Percentiles rank a stretch among this genome's conserved stretches.
Evolutionary conservation across 1,140 invertebrate species (phyloP).

Genomic region (Orius insidiosus): DNA sequence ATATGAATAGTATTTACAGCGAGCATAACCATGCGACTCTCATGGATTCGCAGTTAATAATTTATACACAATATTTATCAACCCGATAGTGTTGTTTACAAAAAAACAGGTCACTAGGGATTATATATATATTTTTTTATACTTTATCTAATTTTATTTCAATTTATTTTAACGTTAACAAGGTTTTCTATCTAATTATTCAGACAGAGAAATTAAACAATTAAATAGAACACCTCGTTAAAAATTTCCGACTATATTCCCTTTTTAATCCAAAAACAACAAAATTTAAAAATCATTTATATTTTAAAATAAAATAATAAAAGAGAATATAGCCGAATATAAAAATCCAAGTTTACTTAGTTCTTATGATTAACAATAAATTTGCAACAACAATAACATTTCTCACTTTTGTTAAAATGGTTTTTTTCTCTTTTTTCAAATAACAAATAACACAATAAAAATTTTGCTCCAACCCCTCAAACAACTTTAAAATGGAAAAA

Average conservation of each 20-base stretch:
- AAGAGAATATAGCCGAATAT: slow-evolving; percentile 14
- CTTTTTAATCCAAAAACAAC: not conserved
- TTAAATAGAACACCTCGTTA: slow-evolving; percentile 6
- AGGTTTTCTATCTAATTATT: slow-evolving; percentile 4
- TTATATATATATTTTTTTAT: slow-evolving; percentile 16
- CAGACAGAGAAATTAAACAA: slow-evolving; percentile 1
- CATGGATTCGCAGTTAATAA: slow-evolving; percentile 11
- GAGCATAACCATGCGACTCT: slow-evolving; percentile 13
- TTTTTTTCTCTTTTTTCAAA: slow-evolving; percentile 2
- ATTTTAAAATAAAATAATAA: not conserved
- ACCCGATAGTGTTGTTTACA: slow-evolving; percentile 15
- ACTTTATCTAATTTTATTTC: slow-evolving; percentile 15
- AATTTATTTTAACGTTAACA: slow-evolving; percentile 7
- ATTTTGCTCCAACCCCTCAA: slow-evolving; percentile 8
- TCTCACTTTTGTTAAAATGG: slow-evolving; percentile 5
- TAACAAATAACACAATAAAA: slow-evolving; percentile 9
- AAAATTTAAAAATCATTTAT: not conserved
- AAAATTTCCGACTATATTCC: slow-evolving; percentile 7
- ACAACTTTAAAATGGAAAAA: too few relatives aligned
- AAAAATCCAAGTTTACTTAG: slow-evolving; percentile 14
- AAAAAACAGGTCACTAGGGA: slow-evolving; percentile 16
- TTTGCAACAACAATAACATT: slow-evolving; percentile 17
- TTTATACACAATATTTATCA: slow-evolving; percentile 15
- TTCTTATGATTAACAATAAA: slow-evolving; percentile 17
- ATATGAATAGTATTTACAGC: slow-evolving; percentile 17